Conservation (phyloP, 2,888 invertebrate genomes). For the Serrognathus titanus region DNA sequence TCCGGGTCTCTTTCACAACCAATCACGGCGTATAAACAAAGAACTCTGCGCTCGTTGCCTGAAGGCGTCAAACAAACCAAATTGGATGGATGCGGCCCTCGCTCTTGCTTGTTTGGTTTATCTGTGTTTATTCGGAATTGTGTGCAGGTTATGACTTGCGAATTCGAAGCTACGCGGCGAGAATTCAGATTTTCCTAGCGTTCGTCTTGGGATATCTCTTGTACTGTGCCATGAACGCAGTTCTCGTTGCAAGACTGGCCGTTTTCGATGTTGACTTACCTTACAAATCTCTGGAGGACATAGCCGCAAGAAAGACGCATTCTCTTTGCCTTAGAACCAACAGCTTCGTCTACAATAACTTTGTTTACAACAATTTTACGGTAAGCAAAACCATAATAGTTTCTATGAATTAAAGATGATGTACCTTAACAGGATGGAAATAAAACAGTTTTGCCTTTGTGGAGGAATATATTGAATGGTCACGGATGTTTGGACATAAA, state of each 20-base stretch:
- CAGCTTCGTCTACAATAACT: slow-evolving; percentile 45
- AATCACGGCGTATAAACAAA: too few relatives aligned
- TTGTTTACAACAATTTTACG: slow-evolving; percentile 32
- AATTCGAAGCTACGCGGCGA: slow-evolving; percentile 34
- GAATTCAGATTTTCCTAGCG: slow-evolving; percentile 38
- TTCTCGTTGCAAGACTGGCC: slow-evolving; percentile 47
- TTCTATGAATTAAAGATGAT: not conserved
- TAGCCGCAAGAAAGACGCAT: slow-evolving; percentile 38
- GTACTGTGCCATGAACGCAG: slow-evolving; percentile 41
- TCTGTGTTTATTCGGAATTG: too few relatives aligned
- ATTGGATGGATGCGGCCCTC: too few relatives aligned
- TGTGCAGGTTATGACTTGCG: slow-evolving; percentile 29
- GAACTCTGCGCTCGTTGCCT: too few relatives aligned
- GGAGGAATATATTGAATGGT: slow-evolving; percentile 42
- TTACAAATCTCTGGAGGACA: slow-evolving; percentile 43
- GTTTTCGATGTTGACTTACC: slow-evolving; percentile 42
- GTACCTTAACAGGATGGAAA: slow-evolving; percentile 13
- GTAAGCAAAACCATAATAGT: not conserved
- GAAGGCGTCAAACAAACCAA: too few relatives aligned
- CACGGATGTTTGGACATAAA: slow-evolving; percentile 43
- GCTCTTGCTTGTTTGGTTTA: too few relatives aligned
- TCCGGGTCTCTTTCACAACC: too few relatives aligned
- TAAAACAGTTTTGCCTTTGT: slow-evolving; percentile 30
- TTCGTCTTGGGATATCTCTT: slow-evolving; percentile 40
- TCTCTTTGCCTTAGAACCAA: slow-evolving; percentile 47